A percentile compares a stretch with the other conserved stretches of the same genome.
phyloP scores from a whole-genome alignment of 2,888 invertebrate genomes.

The Osmoderma eremita region DNA sequence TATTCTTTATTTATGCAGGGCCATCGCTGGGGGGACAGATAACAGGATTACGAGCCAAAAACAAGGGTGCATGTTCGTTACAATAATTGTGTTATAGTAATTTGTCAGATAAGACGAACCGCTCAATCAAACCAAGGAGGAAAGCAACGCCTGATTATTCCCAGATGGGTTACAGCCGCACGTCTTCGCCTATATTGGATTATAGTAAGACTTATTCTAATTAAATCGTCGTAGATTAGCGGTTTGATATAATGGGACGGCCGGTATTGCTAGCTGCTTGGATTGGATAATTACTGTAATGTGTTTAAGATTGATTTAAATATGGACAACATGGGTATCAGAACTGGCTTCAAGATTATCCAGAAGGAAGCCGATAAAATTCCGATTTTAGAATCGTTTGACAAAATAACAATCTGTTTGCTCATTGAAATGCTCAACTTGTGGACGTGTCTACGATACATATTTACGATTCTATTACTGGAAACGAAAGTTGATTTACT shows the following conservation, averaged over 20 bases:
- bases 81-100: slow-evolving; percentile 48
- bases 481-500: too few species aligned
- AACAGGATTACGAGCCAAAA: slow-evolving; percentile 48
- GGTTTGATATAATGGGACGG: slow-evolving; percentile 36
- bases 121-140: slow-evolving; percentile 48
- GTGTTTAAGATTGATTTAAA: too few species aligned
- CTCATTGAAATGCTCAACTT: too few species aligned
- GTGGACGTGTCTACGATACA: too few species aligned
- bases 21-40: slow-evolving; percentile 41
- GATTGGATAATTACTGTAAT: slow-evolving; percentile 3
- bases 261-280: neutral
- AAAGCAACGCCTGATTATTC: slow-evolving; percentile 46
- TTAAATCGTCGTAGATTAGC: slow-evolving; percentile 47
- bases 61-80: slow-evolving; percentile 49
- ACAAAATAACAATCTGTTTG: too few species aligned
- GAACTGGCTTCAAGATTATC: too few species aligned
- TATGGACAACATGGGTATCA: too few species aligned
- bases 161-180: slow-evolving; percentile 49
- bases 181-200: slow-evolving; percentile 45
- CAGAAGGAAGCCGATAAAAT: too few species aligned
- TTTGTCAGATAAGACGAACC: slow-evolving; percentile 51
- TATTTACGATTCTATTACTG: too few species aligned
- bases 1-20: slow-evolving; percentile 25
- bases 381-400: too few species aligned
- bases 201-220: slow-evolving; percentile 45